Percentiles rank a stretch among this genome's conserved stretches.
These are phyloP conservation scores for Neodiprion fabricii DNA, from an alignment of 1,140 invertebrate genomes.

Conservation along the genomic window DNA sequence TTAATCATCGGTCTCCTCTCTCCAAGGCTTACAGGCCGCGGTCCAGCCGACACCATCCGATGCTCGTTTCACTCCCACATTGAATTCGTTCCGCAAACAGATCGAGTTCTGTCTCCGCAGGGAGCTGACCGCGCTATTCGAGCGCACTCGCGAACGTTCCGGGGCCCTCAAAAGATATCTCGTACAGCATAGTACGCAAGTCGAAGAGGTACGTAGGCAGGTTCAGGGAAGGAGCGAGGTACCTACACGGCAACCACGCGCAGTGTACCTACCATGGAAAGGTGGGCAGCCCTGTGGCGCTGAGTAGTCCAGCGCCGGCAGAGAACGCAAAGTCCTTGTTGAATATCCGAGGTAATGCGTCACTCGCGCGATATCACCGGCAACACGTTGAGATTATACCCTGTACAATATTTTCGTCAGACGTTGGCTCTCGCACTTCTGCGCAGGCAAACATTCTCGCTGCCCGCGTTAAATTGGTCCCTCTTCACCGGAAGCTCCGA, in stretches of 20 bases:
- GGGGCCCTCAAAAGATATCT: not conserved
- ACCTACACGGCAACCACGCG: too few relatives aligned
- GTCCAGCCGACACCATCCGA: conserved; percentile 19
- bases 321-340: conserved; percentile 5
- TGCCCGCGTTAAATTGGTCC: not conserved
- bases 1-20: conserved; percentile 56
- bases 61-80: conserved; percentile 38
- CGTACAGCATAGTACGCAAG: not conserved
- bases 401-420: conserved; percentile 39
- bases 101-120: conserved; percentile 34
- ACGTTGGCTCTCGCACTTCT: conserved; percentile 25
- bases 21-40: conserved; percentile 29
- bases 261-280: too few relatives aligned
- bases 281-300: too few relatives aligned
- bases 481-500: too few relatives aligned
- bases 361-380: conserved; percentile 45
- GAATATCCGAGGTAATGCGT: conserved; percentile 48
- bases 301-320: not conserved
- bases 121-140: conserved; percentile 3
- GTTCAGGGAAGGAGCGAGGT: not conserved
- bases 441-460: conserved; percentile 17
- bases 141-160: not conserved
- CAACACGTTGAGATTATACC: conserved; percentile 32
- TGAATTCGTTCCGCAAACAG: conserved; percentile 40
- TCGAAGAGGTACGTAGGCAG: not conserved